These are phyloP conservation scores for Barnardius zonarius DNA, from an alignment of 2,113 vertebrate genomes.

Conservation along the genomic window DNA sequence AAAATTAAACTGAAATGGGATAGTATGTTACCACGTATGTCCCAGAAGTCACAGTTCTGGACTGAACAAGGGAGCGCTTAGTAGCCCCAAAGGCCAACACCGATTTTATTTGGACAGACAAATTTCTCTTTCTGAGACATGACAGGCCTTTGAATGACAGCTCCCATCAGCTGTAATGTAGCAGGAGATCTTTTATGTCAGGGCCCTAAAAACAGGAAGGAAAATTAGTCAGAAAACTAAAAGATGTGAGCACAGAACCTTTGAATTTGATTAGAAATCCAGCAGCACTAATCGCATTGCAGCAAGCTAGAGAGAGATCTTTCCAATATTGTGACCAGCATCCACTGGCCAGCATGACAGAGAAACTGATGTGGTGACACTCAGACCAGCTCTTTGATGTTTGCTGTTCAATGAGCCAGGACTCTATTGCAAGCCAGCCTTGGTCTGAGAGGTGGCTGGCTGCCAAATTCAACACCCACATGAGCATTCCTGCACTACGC, in stretches of 20 bases:
- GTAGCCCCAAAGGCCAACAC: not conserved
- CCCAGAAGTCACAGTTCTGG: not conserved
- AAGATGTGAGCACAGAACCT: not conserved
- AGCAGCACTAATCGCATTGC: not conserved
- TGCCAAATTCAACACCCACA: not conserved
- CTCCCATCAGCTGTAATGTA: not conserved
- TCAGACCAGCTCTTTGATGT: not conserved
- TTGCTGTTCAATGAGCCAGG: not conserved
- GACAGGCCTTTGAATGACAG: not conserved
- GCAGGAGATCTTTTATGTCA: not conserved
- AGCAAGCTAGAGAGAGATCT: not conserved
- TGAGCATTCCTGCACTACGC: not conserved
- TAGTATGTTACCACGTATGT: not conserved
- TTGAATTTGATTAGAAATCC: not conserved
- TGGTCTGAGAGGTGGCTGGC: not conserved
- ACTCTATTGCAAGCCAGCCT: not conserved
- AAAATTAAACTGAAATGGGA: not conserved
- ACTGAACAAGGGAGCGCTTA: not conserved
- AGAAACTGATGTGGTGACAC: not conserved
- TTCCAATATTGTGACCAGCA: not conserved
- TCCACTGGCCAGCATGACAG: not conserved
- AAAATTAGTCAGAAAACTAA: not conserved
- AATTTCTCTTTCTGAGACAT: not conserved
- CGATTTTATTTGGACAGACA: not conserved
- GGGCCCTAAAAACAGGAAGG: not conserved